A percentile compares a stretch with the other conserved stretches of the same genome.
Evolutionary conservation across 1,140 invertebrate species (phyloP).

Genomic region (Chrysopa pallens): DNA sequence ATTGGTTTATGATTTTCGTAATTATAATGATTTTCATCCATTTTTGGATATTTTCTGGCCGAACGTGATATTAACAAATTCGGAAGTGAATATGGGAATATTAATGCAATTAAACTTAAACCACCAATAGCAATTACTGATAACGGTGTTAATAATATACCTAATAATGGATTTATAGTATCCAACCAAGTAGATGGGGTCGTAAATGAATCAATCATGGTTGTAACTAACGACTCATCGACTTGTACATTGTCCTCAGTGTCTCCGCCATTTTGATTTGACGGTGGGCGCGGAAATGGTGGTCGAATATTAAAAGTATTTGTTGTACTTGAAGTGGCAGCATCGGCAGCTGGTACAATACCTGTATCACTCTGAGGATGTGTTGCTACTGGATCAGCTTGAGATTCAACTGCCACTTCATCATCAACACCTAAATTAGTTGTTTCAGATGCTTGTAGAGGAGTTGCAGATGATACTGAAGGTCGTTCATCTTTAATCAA

Average conservation of each 20-base stretch:
- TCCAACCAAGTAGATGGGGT: neutral
- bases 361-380: neutral
- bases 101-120: neutral
- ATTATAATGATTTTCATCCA: neutral
- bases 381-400: neutral
- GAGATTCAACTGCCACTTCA: no score
- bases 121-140: neutral
- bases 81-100: neutral
- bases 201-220: neutral
- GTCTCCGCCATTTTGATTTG: neutral
- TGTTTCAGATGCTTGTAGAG: neutral
- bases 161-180: neutral
- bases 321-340: neutral
- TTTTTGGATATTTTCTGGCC: neutral
- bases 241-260: no score
- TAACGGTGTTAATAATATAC: neutral
- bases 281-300: neutral
- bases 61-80: neutral
- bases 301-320: neutral
- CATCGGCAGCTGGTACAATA: neutral
- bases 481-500: neutral
- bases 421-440: no score
- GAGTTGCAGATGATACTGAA: neutral
- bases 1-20: neutral
- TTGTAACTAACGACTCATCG: neutral